These are phyloP conservation scores for Hyles vespertilio DNA, from an alignment of 1,140 invertebrate species.

Conservation along the genomic window DNA sequence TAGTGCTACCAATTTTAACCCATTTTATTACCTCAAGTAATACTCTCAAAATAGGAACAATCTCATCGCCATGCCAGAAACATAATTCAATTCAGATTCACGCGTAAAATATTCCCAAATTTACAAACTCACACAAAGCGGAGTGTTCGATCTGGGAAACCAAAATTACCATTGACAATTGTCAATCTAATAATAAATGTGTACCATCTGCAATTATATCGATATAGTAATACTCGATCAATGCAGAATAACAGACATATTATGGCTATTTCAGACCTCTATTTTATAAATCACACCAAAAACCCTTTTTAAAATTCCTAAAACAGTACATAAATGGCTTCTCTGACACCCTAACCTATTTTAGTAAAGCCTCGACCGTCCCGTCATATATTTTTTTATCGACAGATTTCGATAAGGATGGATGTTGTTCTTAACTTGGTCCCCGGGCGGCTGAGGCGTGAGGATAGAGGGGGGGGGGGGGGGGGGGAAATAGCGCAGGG, in stretches of 20 bases:
- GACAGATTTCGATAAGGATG: constrained; percentile 26
- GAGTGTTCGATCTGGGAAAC: no score
- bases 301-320: background rate
- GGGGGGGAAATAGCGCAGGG: constrained; percentile 19
- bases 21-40: no score
- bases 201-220: background rate
- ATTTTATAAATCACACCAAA: background rate
- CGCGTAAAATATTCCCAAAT: no score
- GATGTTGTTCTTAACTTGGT: constrained; percentile 22
- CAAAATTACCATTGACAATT: no score
- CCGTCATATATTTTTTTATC: constrained; percentile 23
- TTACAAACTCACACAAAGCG: no score
- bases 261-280: background rate
- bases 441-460: constrained; percentile 8
- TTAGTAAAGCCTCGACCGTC: constrained; percentile 9
- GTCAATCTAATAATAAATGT: background rate
- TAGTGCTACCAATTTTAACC: no score
- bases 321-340: background rate
- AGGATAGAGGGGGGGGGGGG: constrained; percentile 17
- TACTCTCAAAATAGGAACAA: no score
- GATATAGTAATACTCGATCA: background rate
- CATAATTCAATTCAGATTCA: no score
- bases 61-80: no score
- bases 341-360: constrained; percentile 21
- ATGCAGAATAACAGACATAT: background rate